Evolutionary conservation across 64 coral and sea anemone species (phyloP).

Genomic region (Montipora cactus): DNA sequence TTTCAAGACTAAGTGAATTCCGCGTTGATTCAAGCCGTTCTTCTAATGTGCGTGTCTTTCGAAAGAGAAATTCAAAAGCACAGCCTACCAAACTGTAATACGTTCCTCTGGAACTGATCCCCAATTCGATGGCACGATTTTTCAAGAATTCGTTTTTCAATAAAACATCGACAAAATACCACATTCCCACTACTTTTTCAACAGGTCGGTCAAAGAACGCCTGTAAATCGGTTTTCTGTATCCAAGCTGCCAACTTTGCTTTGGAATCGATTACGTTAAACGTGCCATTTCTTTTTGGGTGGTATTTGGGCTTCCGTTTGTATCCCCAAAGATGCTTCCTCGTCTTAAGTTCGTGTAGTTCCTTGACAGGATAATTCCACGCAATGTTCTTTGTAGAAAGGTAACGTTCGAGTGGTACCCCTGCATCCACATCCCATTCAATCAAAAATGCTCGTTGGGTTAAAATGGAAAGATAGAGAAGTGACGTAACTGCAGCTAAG

Average conservation of each 20-base stretch:
- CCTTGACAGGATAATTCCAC: slow-evolving; percentile 35
- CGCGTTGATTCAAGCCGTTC: not conserved
- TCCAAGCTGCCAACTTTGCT: not conserved
- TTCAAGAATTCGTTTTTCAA: slow-evolving; percentile 6
- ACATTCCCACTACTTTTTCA: slow-evolving; percentile 9
- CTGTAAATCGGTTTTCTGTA: not conserved
- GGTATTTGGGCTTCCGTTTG: not conserved
- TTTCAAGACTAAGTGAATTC: not conserved
- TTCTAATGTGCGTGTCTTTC: slow-evolving; percentile 17
- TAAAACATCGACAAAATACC: slow-evolving; percentile 54
- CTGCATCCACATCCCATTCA: slow-evolving; percentile 10
- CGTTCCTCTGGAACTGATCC: not conserved
- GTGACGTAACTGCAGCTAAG: slow-evolving; percentile 24
- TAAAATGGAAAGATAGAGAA: slow-evolving; percentile 49
- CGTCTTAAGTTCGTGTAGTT: slow-evolving; percentile 11
- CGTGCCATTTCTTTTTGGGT: not conserved
- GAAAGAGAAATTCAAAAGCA: slow-evolving; percentile 58
- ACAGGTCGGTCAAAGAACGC: slow-evolving; percentile 27
- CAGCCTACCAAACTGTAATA: slow-evolving; percentile 32
- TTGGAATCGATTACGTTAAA: not conserved
- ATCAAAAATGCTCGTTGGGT: slow-evolving; percentile 61
- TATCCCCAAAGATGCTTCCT: slow-evolving; percentile 34
- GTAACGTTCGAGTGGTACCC: not conserved
- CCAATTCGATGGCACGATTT: not conserved
- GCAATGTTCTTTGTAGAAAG: slow-evolving; percentile 19